Evolutionary conservation across 1,140 invertebrate genomes (phyloP), one percentile per base, ranked within the genome.

Genomic region (Kradibia gibbosae): DNA sequence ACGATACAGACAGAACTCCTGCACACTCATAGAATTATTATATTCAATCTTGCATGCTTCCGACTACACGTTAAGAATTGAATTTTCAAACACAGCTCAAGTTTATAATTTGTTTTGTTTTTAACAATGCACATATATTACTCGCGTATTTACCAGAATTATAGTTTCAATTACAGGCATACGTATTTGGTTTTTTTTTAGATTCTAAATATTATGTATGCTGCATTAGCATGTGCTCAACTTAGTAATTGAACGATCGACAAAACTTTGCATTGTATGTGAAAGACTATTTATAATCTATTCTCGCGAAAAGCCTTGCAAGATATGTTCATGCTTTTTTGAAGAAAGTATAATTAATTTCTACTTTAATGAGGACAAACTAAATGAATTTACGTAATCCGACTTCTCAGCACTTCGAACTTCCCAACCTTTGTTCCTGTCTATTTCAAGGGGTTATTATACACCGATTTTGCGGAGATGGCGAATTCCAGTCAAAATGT

Each of bases 91-190:
- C 36, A 39, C n/a, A 39, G 0, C 62, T 39, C 1, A 67, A n/a
- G 34, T 39, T 39, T 39, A 39, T 39, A 67, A 67, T 67, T 67
- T 39, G 57, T 65, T 65, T 36, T 36, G 62, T 39, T 36, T 39
- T 67, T 39, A 39, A 65, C 28, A 65, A 67, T 15, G 7, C n/a
- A 39, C n/a, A 39, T n/a, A 36, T n/a, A 36, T 20, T 10, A 1
- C n/a, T 4, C 36, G n/a, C 17, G 34, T 15, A 39, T 39, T n/a
- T 39, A 0, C 0, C 8, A 8, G 34, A 5, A n/a, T 39, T 39
- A 39, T 67, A n/a, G 20, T 67, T 39, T 67, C 62, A 39, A 22
- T 36, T 67, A 1, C 4, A 1, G 10, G 34, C 20, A 0, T 36
- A 36, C 3, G 17, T 3, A 36, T 25, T 4, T 1, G 13, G 31